Base-by-base conservation (phyloP, 2,797 vertebrate genomes). In the Hydrophis major region DNA sequence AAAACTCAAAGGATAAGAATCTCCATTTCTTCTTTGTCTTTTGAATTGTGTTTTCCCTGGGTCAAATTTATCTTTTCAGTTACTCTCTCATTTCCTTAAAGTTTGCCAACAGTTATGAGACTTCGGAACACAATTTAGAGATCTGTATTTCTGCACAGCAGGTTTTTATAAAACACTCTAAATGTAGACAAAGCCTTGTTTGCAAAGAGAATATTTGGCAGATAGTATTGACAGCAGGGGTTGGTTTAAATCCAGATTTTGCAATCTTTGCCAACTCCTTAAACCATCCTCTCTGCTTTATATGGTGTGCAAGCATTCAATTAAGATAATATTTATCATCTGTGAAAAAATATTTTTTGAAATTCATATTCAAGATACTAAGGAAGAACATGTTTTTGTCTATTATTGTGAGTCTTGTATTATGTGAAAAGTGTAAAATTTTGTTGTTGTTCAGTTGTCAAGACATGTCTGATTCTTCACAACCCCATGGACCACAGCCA, bases 21-120 rank as follows among this genome's bases (percentile, higher is more conserved):
- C 0, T 47, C 53, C 14, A 87, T 32, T 83, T 88, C 66, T 83
- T 89, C 56, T 27, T 86, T 55, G 60, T 93, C 47, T n/a, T 69
- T 55, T 60, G 63, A 60, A 78, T 88, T 83, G 56, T 61, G 47
- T 32, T 37, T 93, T 91, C 53, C 47, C 6, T 14, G 61, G 96
- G 90, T 92, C 87, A 63, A 91, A 91, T 95, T 96, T 94, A 91
- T 93, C 93, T 96, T 95, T 28, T 20, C 94, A 91, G 93, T 96
- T 86, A 88, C 90, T 91, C 90, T 87, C 57, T 91, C 66, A 4
- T 83, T 91, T 89, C 83, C n/a, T 28, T 32, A 91, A 89, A 78
- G 59, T 50, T 83, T 91, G 86, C 57, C 87, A 91, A 90, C 42
- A 88, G 83, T 91, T 91, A 91, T 47, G 90, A 86, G 47, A 60